A percentile compares a stretch with the other conserved stretches of the same genome.
Evolutionary conservation across 2,797 vertebrate genomes (phyloP).

Genomic region (Strix occidentalis): DNA sequence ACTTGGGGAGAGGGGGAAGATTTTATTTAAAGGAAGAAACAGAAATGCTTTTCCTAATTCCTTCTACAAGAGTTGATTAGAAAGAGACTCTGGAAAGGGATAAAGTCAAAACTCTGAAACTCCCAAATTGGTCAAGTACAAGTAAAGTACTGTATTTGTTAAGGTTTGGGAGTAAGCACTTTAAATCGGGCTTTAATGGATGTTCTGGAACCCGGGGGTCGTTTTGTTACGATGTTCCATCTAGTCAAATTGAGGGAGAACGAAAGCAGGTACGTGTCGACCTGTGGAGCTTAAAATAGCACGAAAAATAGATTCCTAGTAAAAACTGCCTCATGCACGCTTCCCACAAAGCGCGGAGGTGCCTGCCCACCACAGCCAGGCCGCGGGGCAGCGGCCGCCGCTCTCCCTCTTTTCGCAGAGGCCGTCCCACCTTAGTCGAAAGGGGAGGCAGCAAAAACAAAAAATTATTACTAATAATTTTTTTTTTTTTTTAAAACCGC

Average conservation of each 20-base stretch:
- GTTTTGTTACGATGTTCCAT: neutral
- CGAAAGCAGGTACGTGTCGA: neutral
- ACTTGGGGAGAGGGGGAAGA: neutral
- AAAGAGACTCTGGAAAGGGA: neutral
- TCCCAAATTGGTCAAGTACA: neutral
- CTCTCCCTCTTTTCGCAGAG: neutral
- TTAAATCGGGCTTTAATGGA: neutral
- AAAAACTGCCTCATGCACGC: neutral
- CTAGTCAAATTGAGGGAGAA: neutral
- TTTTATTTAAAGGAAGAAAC: neutral
- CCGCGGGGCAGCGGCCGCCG: constrained; percentile 22
- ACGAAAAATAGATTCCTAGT: constrained; percentile 10
- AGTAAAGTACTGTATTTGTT: neutral
- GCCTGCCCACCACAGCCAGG: neutral
- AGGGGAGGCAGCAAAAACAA: neutral
- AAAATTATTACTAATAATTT: neutral
- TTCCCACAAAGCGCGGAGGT: neutral
- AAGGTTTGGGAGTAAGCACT: neutral
- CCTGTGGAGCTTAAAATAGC: neutral
- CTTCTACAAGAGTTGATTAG: neutral
- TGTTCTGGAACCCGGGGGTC: neutral
- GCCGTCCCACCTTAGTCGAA: neutral
- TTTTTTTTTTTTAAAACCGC: neutral
- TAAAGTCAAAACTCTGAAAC: neutral
- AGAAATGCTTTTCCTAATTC: neutral